Evolutionary conservation across 2,888 invertebrate genomes (phyloP).

Genomic region (Yponomeuta malinellus): DNA sequence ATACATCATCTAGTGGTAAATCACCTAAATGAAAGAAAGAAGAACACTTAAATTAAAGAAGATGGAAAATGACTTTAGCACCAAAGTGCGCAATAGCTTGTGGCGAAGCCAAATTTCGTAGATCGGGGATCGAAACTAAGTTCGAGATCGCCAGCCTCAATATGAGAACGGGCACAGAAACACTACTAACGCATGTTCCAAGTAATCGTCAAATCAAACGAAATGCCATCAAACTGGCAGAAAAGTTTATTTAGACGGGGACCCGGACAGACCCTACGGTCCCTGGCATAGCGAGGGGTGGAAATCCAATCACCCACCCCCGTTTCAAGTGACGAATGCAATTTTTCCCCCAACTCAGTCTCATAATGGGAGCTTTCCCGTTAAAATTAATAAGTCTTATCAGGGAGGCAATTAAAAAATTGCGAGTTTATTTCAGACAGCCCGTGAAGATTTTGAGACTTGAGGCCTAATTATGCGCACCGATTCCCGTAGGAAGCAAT

Average conservation of each 20-base stretch:
- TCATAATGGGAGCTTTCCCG: not conserved
- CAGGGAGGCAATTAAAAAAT: not conserved
- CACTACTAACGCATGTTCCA: not conserved
- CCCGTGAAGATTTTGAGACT: not conserved
- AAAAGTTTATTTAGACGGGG: slow-evolving; percentile 8
- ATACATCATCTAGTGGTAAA: too few relatives aligned
- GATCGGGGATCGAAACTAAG: too few relatives aligned
- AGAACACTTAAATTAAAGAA: too few relatives aligned
- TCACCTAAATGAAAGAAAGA: too few relatives aligned
- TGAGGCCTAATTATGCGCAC: not conserved
- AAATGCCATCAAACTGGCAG: not conserved
- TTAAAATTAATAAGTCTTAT: not conserved
- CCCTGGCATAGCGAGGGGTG: slow-evolving; percentile 22
- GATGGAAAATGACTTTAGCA: too few relatives aligned
- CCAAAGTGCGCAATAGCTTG: too few relatives aligned
- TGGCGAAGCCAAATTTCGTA: too few relatives aligned
- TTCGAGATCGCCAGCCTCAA: too few relatives aligned
- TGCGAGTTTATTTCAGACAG: not conserved
- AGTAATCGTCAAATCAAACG: not conserved
- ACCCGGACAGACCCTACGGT: not conserved
- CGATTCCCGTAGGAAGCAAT: too few relatives aligned
- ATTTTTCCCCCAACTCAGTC: not conserved
- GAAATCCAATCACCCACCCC: slow-evolving; percentile 40
- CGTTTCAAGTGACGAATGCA: slow-evolving; percentile 7
- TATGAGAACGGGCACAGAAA: too few relatives aligned